A percentile compares a stretch with the other conserved stretches of the same genome.
Conservation (phyloP, 2,888 invertebrate species). For the Mesoligia furuncula region DNA sequence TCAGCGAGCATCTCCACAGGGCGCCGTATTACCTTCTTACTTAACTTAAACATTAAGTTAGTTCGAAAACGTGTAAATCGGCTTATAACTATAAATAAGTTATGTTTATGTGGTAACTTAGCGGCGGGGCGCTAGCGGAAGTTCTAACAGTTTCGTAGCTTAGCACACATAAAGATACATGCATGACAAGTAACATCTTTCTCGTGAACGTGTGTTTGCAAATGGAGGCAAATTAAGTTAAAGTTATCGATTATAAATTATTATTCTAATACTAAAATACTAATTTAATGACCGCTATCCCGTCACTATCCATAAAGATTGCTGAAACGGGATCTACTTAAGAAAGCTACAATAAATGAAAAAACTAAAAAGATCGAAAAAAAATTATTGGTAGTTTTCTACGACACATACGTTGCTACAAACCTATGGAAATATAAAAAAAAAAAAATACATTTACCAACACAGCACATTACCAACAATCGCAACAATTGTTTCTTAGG, state of each 20-base stretch:
- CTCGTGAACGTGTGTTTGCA: slow-evolving; percentile 46
- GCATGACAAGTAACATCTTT: slow-evolving; percentile 54
- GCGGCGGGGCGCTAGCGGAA: slow-evolving; percentile 71
- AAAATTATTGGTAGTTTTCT: not conserved
- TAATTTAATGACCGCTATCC: not conserved
- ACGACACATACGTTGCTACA: not conserved
- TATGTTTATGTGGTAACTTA: slow-evolving; percentile 69
- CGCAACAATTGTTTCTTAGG: too few relatives aligned
- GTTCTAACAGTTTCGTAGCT: slow-evolving; percentile 50
- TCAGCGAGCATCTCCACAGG: slow-evolving; percentile 52
- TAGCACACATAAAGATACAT: slow-evolving; percentile 46
- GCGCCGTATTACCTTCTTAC: slow-evolving; percentile 52
- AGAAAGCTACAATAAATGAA: not conserved
- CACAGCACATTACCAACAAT: too few relatives aligned
- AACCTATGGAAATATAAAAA: too few relatives aligned
- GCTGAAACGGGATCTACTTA: not conserved
- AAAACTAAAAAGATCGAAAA: not conserved
- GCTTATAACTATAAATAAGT: slow-evolving; percentile 69
- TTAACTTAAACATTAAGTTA: slow-evolving; percentile 58
- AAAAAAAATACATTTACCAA: too few relatives aligned
- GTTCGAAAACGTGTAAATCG: slow-evolving; percentile 67
- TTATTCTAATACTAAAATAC: slow-evolving; percentile 15
- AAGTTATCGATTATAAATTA: slow-evolving; percentile 27
- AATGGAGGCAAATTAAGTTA: slow-evolving; percentile 40
- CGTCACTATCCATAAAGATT: not conserved